Evolutionary conservation across 2,113 vertebrate species (phyloP).

Genomic region (Apodemus speciosus): DNA sequence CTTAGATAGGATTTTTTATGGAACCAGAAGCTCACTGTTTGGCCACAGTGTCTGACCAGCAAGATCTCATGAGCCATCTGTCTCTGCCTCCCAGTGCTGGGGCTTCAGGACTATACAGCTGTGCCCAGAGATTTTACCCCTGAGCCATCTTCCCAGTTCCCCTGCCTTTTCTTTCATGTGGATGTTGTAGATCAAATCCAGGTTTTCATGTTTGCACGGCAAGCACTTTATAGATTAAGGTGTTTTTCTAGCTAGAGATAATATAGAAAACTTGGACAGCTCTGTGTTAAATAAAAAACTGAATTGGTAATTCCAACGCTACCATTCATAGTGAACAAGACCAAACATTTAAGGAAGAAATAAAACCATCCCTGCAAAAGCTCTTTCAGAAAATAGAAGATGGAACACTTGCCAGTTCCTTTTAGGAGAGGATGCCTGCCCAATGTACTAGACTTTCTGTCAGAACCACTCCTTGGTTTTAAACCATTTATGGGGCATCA

Average conservation of each 20-base stretch:
- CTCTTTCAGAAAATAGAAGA: constrained; percentile 48
- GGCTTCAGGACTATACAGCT: neutral
- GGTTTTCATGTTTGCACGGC: neutral
- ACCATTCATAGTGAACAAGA: constrained; percentile 26
- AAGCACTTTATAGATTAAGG: neutral
- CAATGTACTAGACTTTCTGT: neutral
- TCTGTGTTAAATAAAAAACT: constrained; percentile 31
- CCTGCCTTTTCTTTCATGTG: neutral
- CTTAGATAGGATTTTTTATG: neutral
- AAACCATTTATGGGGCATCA: constrained; percentile 29
- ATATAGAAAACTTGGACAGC: constrained; percentile 35
- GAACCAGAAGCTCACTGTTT: neutral
- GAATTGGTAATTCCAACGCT: constrained; percentile 23
- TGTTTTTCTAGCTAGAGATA: neutral
- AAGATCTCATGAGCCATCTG: neutral
- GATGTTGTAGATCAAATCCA: neutral
- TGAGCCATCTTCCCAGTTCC: neutral
- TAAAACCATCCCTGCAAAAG: neutral
- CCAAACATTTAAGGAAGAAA: neutral
- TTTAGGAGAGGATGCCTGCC: neutral
- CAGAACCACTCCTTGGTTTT: constrained; percentile 13
- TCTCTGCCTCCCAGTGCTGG: neutral
- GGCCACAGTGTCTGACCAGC: neutral
- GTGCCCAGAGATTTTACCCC: neutral
- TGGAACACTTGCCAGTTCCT: neutral